Percentiles rank a stretch among this genome's conserved stretches.
These are phyloP conservation scores for Drepana arcuata DNA, from an alignment of 1,140 invertebrate species.

Conservation along the genomic window DNA sequence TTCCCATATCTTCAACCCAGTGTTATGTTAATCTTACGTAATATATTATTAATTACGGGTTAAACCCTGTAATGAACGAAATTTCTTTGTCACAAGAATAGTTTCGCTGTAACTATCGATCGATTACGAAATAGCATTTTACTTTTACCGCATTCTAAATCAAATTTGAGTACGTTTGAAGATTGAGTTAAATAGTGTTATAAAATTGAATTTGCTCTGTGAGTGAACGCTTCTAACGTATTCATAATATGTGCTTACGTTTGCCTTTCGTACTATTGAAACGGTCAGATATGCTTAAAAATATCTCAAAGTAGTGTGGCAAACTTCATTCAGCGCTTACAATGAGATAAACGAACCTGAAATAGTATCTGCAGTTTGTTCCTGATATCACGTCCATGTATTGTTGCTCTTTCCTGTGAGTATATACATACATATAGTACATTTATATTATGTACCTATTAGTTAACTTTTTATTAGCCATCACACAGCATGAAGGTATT, in stretches of 20 bases:
- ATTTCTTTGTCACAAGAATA: slow-evolving; percentile 63
- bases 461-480: too few species aligned
- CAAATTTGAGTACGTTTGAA: too few species aligned
- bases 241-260: slow-evolving; percentile 29
- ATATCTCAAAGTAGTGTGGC: slow-evolving; percentile 10
- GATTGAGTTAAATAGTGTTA: too few species aligned
- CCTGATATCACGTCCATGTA: slow-evolving; percentile 63
- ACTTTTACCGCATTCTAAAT: slow-evolving; percentile 18
- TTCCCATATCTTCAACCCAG: slow-evolving; percentile 6
- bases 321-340: slow-evolving; percentile 9
- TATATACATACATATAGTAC: slow-evolving; percentile 22
- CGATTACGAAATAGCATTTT: slow-evolving; percentile 62
- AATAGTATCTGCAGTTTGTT: slow-evolving; percentile 17
- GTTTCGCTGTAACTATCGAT: slow-evolving; percentile 62
- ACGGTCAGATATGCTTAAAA: slow-evolving; percentile 20
- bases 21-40: slow-evolving; percentile 12
- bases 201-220: too few species aligned
- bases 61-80: slow-evolving; percentile 19
- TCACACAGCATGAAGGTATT: too few species aligned
- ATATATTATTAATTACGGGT: slow-evolving; percentile 4
- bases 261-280: slow-evolving; percentile 16
- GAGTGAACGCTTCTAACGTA: slow-evolving; percentile 17
- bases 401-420: slow-evolving; percentile 69
- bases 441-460: slow-evolving; percentile 1
- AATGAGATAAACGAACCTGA: slow-evolving; percentile 18